Percentiles rank a stretch among this genome's conserved stretches.
phyloP scores from a whole-genome alignment of 2,113 vertebrate species.

The Pseudorhombus dupliciocellatus region DNA sequence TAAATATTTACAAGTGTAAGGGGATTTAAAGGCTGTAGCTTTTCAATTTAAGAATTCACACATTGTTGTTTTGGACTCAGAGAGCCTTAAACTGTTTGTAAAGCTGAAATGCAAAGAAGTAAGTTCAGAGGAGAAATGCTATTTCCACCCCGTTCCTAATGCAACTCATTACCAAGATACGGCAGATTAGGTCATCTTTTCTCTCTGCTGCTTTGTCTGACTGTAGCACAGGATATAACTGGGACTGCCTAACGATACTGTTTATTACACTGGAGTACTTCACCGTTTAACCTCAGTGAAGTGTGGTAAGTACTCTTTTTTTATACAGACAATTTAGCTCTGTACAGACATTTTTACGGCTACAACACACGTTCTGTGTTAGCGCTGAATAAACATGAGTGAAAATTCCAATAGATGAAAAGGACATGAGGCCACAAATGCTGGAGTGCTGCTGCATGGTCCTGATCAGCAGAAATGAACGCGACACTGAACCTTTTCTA shows the following conservation, averaged over 20 bases:
- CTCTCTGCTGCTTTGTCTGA: neutral
- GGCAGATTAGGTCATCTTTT: neutral
- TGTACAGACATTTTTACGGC: too few species aligned
- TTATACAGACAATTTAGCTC: neutral
- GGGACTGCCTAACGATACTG: neutral
- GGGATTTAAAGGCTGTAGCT: constrained; percentile 38
- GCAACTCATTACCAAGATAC: neutral
- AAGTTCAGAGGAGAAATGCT: neutral
- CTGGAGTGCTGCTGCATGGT: too few species aligned
- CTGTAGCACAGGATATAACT: neutral
- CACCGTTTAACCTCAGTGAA: constrained; percentile 9
- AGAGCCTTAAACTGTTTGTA: constrained; percentile 35
- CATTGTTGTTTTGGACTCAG: constrained; percentile 30
- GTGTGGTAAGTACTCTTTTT: constrained; percentile 7
- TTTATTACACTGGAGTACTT: neutral
- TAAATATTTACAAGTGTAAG: constrained; percentile 47
- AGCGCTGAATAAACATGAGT: too few species aligned
- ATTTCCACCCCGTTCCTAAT: neutral
- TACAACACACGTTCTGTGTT: too few species aligned
- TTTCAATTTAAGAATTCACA: constrained; percentile 34
- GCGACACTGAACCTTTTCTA: too few species aligned
- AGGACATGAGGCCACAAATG: too few species aligned
- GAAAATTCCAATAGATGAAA: too few species aligned
- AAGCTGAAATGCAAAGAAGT: constrained; percentile 33
- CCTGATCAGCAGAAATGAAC: too few species aligned